Evolutionary conservation across 2,888 invertebrate species (phyloP).

Genomic region (Neoitamus cyanurus): DNA sequence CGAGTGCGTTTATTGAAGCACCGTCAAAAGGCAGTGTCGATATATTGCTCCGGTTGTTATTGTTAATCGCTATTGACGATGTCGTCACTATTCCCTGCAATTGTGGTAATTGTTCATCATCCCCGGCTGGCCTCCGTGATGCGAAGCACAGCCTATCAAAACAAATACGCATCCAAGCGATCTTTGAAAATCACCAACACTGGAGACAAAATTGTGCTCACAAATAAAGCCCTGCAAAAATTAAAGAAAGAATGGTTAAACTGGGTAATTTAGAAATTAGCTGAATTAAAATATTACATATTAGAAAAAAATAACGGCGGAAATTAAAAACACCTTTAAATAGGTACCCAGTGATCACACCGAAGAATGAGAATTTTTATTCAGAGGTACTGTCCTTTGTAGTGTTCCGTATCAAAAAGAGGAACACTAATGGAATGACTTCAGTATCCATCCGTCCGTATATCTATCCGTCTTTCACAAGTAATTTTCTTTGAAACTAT

Average conservation of each 20-base stretch:
- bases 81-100: slow-evolving; percentile 57
- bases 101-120: slow-evolving; percentile 71
- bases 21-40: slow-evolving; percentile 49
- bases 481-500: too few species aligned
- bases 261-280: background rate
- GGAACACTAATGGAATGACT: too few species aligned
- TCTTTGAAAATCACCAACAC: slow-evolving; percentile 63
- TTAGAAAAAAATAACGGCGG: too few species aligned
- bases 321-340: too few species aligned
- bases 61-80: slow-evolving; percentile 52
- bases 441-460: too few species aligned
- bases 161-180: slow-evolving; percentile 91
- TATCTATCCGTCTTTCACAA: too few species aligned
- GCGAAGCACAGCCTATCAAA: slow-evolving; percentile 91
- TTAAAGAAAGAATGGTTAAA: background rate
- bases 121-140: slow-evolving; percentile 84
- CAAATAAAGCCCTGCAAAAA: slow-evolving; percentile 59
- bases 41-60: slow-evolving; percentile 52
- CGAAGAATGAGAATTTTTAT: too few species aligned
- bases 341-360: too few species aligned
- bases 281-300: background rate
- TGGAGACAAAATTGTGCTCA: slow-evolving; percentile 57
- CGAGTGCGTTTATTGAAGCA: slow-evolving; percentile 50
- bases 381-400: too few species aligned
- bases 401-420: too few species aligned